These are phyloP conservation scores for Ciona savignyi DNA, from an alignment of 23 tunicate species.

Conservation along the genomic window DNA sequence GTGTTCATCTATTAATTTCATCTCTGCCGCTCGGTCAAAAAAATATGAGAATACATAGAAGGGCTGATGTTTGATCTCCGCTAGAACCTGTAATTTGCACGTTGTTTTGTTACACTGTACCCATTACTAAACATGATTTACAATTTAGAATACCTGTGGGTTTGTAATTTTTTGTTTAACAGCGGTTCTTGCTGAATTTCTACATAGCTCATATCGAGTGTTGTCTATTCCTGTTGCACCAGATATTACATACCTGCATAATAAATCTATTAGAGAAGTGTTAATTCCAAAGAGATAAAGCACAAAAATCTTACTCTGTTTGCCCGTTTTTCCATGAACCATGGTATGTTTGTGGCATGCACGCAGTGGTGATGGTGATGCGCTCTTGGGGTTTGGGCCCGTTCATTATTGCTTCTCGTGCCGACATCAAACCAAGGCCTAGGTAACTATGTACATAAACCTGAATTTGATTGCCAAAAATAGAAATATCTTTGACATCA, in stretches of 20 bases:
- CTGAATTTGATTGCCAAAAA: conserved; percentile 26
- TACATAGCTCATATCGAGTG: conserved; percentile 22
- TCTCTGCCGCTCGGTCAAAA: conserved; percentile 71
- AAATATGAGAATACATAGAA: conserved; percentile 82
- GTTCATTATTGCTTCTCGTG: conserved; percentile 46
- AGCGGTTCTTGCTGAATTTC: conserved; percentile 19
- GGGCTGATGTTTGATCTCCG: conserved; percentile 37
- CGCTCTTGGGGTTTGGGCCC: conserved; percentile 1
- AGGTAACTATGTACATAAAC: conserved; percentile 68
- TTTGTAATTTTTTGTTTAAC: conserved; percentile 17
- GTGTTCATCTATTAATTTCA: conserved; percentile 43
- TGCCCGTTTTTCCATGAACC: conserved; percentile 41
- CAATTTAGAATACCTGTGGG: neutral
- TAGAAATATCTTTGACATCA: conserved; percentile 13
- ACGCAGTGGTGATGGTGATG: conserved; percentile 21
- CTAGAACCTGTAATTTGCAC: conserved; percentile 11
- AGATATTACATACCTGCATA: conserved; percentile 27
- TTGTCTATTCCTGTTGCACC: conserved; percentile 42
- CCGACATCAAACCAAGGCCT: conserved; percentile 69
- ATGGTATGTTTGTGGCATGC: conserved; percentile 30
- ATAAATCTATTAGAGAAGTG: neutral
- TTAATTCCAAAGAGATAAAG: neutral
- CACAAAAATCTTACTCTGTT: conserved; percentile 22
- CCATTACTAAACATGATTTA: neutral
- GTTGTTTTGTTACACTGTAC: too few relatives aligned